Evolutionary conservation across 1,140 invertebrate species (phyloP).

Genomic region (Aphidius ervi): DNA sequence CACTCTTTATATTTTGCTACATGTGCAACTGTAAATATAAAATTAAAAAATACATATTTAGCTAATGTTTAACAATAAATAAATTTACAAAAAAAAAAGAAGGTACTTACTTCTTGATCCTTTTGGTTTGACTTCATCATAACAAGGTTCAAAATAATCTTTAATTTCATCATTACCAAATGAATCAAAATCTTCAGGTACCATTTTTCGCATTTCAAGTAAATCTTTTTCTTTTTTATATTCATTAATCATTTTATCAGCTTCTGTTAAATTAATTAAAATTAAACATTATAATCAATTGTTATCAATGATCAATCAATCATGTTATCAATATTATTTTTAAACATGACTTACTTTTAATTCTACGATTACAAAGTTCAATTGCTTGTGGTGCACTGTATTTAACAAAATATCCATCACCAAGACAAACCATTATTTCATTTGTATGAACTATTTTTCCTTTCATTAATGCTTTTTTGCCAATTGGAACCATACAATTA

Average conservation of each 20-base stretch:
- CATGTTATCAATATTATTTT: constrained; percentile 6
- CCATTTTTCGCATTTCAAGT: constrained; percentile 43
- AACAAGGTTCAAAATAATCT: constrained; percentile 57
- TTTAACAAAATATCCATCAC: constrained; percentile 70
- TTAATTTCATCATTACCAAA: constrained; percentile 41
- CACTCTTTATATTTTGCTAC: constrained; percentile 52
- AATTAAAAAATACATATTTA: constrained; percentile 15
- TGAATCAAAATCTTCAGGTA: constrained; percentile 40
- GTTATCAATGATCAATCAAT: background rate
- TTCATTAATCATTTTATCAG: constrained; percentile 51
- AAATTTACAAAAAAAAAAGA: constrained; percentile 20
- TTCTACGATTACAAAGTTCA: constrained; percentile 59
- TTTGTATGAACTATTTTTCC: constrained; percentile 70
- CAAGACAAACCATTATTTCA: constrained; percentile 65
- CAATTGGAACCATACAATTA: constrained; percentile 62
- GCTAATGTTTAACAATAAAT: constrained; percentile 9
- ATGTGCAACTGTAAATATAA: constrained; percentile 47
- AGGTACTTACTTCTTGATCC: constrained; percentile 52
- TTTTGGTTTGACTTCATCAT: constrained; percentile 52
- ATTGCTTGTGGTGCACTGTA: constrained; percentile 62
- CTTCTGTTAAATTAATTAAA: constrained; percentile 37
- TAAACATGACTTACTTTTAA: constrained; percentile 53
- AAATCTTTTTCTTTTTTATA: constrained; percentile 52
- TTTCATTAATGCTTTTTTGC: constrained; percentile 63
- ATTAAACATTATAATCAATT: background rate